Percentiles rank a stretch among this genome's conserved stretches.
These are phyloP conservation scores for Brachyrhaphis roseni DNA, from an alignment of 2,797 vertebrate species.

Conservation along the genomic window DNA sequence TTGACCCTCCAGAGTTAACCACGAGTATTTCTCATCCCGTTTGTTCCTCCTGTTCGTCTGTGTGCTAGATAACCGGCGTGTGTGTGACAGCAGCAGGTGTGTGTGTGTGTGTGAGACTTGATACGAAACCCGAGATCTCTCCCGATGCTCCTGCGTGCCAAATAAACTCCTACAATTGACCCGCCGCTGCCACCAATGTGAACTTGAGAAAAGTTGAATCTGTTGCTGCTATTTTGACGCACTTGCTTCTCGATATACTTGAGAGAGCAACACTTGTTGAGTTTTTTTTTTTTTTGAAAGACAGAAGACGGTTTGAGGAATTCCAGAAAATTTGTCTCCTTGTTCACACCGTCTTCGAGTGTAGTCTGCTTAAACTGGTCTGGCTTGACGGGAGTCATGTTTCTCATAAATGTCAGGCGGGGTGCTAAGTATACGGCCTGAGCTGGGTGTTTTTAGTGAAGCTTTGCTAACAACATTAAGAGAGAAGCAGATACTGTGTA, in stretches of 20 bases:
- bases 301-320: conserved; percentile 6
- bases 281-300: neutral
- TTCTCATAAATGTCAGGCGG: conserved; percentile 77
- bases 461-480: conserved; percentile 59
- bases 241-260: conserved; percentile 69
- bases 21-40: neutral
- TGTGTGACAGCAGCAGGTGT: conserved; percentile 81
- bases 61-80: conserved; percentile 19
- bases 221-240: conserved; percentile 78
- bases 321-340: conserved; percentile 48
- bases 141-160: conserved; percentile 75
- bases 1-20: conserved; percentile 9
- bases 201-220: conserved; percentile 85
- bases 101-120: conserved; percentile 55
- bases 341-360: conserved; percentile 63
- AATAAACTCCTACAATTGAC: conserved; percentile 80
- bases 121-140: conserved; percentile 83
- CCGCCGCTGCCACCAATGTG: conserved; percentile 76
- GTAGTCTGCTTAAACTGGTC: conserved; percentile 39
- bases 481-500: conserved; percentile 55
- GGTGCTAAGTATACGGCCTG: conserved; percentile 73
- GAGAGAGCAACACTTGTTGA: conserved; percentile 29
- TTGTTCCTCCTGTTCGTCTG: neutral
- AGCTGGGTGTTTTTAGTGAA: conserved; percentile 63
- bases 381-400: conserved; percentile 60